Percentiles rank a stretch among this genome's conserved stretches.
Evolutionary conservation across 2,888 invertebrate species (phyloP).

Genomic region (Proisotoma minuta): DNA sequence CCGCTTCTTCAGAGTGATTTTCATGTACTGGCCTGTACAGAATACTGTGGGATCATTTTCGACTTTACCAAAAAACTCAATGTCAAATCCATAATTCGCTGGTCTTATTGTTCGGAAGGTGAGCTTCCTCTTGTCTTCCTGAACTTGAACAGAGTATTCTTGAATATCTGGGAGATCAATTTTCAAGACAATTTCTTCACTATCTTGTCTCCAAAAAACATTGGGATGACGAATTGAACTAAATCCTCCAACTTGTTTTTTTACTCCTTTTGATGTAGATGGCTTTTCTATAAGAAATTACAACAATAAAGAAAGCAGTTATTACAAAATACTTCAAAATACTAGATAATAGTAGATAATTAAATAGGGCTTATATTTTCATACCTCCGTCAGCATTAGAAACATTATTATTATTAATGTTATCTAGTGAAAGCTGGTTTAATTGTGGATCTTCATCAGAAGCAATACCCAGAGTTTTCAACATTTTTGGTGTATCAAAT

Average conservation of each 20-base stretch:
- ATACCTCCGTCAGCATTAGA: too few species aligned
- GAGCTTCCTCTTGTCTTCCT: constrained; percentile 7
- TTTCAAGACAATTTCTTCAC: constrained; percentile 8
- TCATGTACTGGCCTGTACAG: constrained; percentile 20
- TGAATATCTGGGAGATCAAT: constrained; percentile 23
- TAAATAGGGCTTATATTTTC: too few species aligned
- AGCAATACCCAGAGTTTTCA: background rate
- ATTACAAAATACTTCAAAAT: too few species aligned
- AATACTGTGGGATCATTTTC: constrained; percentile 5
- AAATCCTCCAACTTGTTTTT: too few species aligned
- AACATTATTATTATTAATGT: too few species aligned
- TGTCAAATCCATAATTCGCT: constrained; percentile 25
- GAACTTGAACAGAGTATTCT: constrained; percentile 6
- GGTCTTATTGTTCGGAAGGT: constrained; percentile 20
- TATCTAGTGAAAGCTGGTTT: too few species aligned
- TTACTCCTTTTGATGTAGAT: too few species aligned
- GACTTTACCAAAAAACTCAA: constrained; percentile 19
- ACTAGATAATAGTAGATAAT: too few species aligned
- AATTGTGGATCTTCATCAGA: too few species aligned
- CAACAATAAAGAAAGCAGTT: too few species aligned
- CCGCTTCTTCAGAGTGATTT: constrained; percentile 23
- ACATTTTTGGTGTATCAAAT: background rate
- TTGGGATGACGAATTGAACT: constrained; percentile 12
- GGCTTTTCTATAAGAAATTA: too few species aligned
- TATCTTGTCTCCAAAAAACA: constrained; percentile 28